phyloP scores from a whole-genome alignment of 2,888 invertebrate species.

The Hypomecis atomaria region DNA sequence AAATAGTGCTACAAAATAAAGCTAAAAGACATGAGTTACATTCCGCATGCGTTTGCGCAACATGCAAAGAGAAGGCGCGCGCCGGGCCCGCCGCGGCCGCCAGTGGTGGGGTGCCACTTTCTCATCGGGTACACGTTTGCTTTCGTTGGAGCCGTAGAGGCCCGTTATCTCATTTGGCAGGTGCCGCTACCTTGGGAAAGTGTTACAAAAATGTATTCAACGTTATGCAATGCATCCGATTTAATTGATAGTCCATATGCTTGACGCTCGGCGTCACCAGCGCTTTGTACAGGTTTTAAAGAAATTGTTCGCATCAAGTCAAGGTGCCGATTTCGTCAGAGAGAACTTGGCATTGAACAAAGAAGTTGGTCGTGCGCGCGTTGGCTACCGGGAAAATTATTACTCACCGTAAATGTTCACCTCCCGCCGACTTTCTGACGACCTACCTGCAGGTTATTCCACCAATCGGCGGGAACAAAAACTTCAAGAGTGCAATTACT shows the following conservation, averaged over 20 bases:
- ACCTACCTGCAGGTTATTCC: conserved; percentile 79
- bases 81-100: conserved; percentile 40
- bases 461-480: conserved; percentile 69
- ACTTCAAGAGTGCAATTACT: conserved; percentile 59
- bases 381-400: conserved; percentile 58
- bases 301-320: conserved; percentile 17
- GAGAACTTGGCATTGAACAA: conserved; percentile 47
- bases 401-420: conserved; percentile 65
- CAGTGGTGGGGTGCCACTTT: conserved; percentile 70
- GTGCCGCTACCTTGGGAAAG: conserved; percentile 78
- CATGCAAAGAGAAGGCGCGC: conserved; percentile 74
- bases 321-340: conserved; percentile 27
- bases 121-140: conserved; percentile 78
- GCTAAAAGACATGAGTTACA: conserved; percentile 57
- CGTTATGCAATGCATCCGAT: conserved; percentile 63
- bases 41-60: conserved; percentile 77
- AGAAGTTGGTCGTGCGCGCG: conserved; percentile 45
- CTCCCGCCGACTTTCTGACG: conserved; percentile 72
- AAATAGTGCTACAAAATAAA: conserved; percentile 36
- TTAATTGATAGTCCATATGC: conserved; percentile 33
- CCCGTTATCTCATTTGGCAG: conserved; percentile 82
- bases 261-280: conserved; percentile 16
- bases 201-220: conserved; percentile 72
- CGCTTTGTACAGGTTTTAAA: conserved; percentile 16
- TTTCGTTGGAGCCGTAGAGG: conserved; percentile 75